Base-by-base conservation (phyloP, 2,797 vertebrate species). In the Melanotaenia maccullochi region DNA sequence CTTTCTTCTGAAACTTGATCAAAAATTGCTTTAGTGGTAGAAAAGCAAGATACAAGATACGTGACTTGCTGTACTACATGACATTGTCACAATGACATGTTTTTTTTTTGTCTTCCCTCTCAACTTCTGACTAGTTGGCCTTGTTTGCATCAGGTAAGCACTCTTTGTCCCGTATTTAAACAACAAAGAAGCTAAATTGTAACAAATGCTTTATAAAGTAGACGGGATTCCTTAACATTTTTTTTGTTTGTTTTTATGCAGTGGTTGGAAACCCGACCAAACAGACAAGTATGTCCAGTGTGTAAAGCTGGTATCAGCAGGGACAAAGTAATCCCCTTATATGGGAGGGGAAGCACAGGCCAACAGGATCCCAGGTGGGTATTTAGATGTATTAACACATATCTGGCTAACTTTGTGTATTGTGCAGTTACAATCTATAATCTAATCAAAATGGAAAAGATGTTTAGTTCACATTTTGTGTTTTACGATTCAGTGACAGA, bases 221-320 rank as follows among this genome's bases (percentile, higher is more conserved):
- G 38, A 5, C 6, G 9, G 11, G 0, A 2, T 6, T 65, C 22
- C 8, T 70, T 9, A 18, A 42, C 14, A 1, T 4, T 9, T 4
- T 49, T 30, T 56, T 30, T 30, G 4, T 30, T 30, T 67, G 16
- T 79, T 2, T 60, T 64, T 58, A 8, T 36, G 56, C 85, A 99
- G 98, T 99, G 98, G 98, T 86, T 99, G 88, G 98, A 99, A 89
- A 99, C 98, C 6, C 94, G 97, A 89, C 98, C 98, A 22, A 99
- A 96, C 91, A 95, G 97, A 85, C 98, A 99, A 83, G 97, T 99
- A 78, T 99, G 98, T 91, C 98, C 98, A 1, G 98, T 99, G 0
- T 99, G 98, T 85, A 99, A 99, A 95, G 98, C 98, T 1, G 98
- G 98, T 65, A 99, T 99, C 91, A 99, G 98, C 85, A 90, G 97